A percentile compares a stretch with the other conserved stretches of the same genome.
phyloP scores from a whole-genome alignment of 2,797 vertebrate species.

The Chrysocyon brachyurus region DNA sequence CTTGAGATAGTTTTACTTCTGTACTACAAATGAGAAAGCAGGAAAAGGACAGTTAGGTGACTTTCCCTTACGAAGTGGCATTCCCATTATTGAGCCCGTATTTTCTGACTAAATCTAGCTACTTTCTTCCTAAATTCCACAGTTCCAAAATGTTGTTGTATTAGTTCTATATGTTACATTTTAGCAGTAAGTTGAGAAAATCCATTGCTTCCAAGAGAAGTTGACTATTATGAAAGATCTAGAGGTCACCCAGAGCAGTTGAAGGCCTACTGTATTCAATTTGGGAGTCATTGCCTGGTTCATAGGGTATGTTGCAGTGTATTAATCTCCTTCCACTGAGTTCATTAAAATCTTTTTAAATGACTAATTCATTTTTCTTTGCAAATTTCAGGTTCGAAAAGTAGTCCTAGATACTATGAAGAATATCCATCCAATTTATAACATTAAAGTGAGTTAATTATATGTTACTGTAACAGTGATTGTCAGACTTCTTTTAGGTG shows the following conservation, averaged over 20 bases:
- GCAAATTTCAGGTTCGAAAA: slow-evolving; percentile 94
- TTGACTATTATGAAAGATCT: not conserved
- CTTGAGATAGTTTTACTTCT: slow-evolving; percentile 27
- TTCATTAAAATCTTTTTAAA: slow-evolving; percentile 40
- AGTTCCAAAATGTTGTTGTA: not conserved
- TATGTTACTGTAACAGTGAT: not conserved
- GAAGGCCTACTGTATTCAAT: not conserved
- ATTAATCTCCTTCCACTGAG: not conserved
- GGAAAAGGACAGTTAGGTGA: slow-evolving; percentile 7
- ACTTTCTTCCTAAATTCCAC: not conserved
- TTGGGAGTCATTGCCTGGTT: not conserved
- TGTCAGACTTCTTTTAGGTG: not conserved
- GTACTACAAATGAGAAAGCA: slow-evolving; percentile 29
- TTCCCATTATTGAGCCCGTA: not conserved
- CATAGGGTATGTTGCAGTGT: not conserved
- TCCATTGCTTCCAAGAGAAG: not conserved
- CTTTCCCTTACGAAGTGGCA: not conserved
- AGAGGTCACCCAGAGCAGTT: not conserved
- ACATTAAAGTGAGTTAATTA: slow-evolving; percentile 94
- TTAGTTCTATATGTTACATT: not conserved
- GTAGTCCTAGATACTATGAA: slow-evolving; percentile 99
- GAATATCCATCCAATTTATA: slow-evolving; percentile 99
- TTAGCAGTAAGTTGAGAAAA: slow-evolving; percentile 30
- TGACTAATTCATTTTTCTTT: slow-evolving; percentile 50
- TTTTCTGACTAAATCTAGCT: slow-evolving; percentile 33